These are phyloP conservation scores for Drosophila nebulosa DNA, from an alignment of 1,140 invertebrate species.

Conservation along the genomic window DNA sequence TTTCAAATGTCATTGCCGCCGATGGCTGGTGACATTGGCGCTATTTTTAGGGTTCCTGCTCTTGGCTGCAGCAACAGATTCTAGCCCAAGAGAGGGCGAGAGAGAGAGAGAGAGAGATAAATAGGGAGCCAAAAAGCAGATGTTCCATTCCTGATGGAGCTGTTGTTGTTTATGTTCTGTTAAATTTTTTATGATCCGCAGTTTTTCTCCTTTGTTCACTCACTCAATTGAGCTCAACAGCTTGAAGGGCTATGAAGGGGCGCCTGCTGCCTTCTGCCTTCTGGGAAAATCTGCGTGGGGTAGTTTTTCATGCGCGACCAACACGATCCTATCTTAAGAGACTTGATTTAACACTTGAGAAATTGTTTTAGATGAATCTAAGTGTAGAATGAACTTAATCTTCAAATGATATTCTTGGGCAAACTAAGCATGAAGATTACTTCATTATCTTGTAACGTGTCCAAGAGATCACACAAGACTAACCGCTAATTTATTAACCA, in stretches of 20 bases:
- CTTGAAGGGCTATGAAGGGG: background rate
- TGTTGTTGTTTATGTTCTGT: conserved; percentile 46
- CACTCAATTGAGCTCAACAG: conserved; percentile 43
- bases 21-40: conserved; percentile 35
- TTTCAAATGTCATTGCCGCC: conserved; percentile 28
- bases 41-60: conserved; percentile 38
- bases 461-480: conserved; percentile 1
- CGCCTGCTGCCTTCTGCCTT: conserved; percentile 22
- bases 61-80: conserved; percentile 25
- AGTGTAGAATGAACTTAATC: background rate
- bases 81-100: background rate
- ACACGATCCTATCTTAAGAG: background rate
- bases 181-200: conserved; percentile 45
- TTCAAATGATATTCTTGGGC: background rate
- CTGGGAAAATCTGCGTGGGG: conserved; percentile 52
- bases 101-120: background rate
- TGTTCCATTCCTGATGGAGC: conserved; percentile 13
- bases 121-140: conserved; percentile 18
- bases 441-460: too few species aligned
- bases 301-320: conserved; percentile 24
- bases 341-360: conserved; percentile 10
- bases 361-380: background rate
- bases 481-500: conserved; percentile 51
- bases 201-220: conserved; percentile 9
- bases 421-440: background rate